phyloP scores from a whole-genome alignment of 2,888 invertebrate genomes.

The Prostheceraeus crozeri region DNA sequence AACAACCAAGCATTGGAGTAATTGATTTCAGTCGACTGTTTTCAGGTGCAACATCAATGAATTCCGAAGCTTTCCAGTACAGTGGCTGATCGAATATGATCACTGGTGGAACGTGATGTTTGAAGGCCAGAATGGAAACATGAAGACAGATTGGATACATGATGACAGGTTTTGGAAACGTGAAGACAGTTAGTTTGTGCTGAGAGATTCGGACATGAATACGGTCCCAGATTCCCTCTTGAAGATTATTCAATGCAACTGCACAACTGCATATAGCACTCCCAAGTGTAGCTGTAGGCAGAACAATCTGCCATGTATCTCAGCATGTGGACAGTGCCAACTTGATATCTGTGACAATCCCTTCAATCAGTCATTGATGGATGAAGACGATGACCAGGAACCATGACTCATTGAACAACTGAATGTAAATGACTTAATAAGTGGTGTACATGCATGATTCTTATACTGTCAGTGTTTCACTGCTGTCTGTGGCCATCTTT shows the following conservation, averaged over 20 bases:
- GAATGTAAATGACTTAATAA: conserved; percentile 26
- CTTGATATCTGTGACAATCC: conserved; percentile 4
- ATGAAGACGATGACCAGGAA: conserved; percentile 21
- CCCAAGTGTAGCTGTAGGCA: not conserved
- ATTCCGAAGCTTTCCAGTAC: conserved; percentile 27
- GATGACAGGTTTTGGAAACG: too few relatives aligned
- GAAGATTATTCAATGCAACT: too few relatives aligned
- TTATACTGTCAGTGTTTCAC: conserved; percentile 19
- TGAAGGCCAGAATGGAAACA: conserved; percentile 26
- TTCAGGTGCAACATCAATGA: conserved; percentile 31
- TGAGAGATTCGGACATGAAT: too few relatives aligned
- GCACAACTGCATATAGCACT: too few relatives aligned
- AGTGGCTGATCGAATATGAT: not conserved
- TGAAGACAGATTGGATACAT: too few relatives aligned
- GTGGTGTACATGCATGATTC: conserved; percentile 26
- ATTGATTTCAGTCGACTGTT: conserved; percentile 37
- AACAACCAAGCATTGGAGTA: conserved; percentile 31
- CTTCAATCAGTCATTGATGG: not conserved
- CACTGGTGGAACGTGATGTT: conserved; percentile 17
- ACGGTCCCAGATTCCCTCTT: too few relatives aligned
- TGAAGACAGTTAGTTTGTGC: too few relatives aligned
- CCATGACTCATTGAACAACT: conserved; percentile 18
- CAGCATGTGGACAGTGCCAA: conserved; percentile 30
- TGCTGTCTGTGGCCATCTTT: conserved; percentile 18
- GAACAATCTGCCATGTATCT: conserved; percentile 23